Conservation (phyloP, 2,888 invertebrate species). For the Callimorpha dominula region DNA sequence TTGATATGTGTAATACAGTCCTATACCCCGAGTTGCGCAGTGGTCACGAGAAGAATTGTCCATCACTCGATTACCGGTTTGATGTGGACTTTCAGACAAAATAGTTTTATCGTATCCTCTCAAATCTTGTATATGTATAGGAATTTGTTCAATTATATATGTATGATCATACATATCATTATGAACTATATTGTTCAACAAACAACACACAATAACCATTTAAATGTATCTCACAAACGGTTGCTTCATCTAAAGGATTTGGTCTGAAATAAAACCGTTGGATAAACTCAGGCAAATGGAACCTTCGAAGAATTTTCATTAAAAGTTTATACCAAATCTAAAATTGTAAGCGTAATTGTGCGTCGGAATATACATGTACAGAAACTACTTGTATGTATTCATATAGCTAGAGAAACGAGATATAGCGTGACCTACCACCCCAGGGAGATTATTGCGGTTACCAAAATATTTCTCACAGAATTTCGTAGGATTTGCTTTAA, state of each 20-base stretch:
- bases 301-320: conserved; percentile 2
- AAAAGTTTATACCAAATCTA: conserved; percentile 5
- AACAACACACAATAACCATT: not conserved
- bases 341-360: not conserved
- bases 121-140: too few species aligned
- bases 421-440: conserved; percentile 19
- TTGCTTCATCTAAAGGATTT: not conserved
- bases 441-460: conserved; percentile 28
- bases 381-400: not conserved
- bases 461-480: conserved; percentile 39
- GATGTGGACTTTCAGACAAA: too few species aligned
- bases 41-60: too few species aligned
- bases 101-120: too few species aligned
- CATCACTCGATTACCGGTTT: too few species aligned
- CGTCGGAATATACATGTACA: not conserved
- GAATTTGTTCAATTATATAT: not conserved
- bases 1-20: too few species aligned
- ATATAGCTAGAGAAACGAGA: conserved; percentile 27
- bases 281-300: not conserved
- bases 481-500: conserved; percentile 34
- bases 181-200: not conserved
- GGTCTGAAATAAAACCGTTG: not conserved
- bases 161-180: not conserved
- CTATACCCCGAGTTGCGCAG: too few species aligned
- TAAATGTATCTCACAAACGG: not conserved